These are phyloP conservation scores for Pseudocheirus occidentalis DNA, from an alignment of 2,797 vertebrate genomes.

Conservation along the genomic window DNA sequence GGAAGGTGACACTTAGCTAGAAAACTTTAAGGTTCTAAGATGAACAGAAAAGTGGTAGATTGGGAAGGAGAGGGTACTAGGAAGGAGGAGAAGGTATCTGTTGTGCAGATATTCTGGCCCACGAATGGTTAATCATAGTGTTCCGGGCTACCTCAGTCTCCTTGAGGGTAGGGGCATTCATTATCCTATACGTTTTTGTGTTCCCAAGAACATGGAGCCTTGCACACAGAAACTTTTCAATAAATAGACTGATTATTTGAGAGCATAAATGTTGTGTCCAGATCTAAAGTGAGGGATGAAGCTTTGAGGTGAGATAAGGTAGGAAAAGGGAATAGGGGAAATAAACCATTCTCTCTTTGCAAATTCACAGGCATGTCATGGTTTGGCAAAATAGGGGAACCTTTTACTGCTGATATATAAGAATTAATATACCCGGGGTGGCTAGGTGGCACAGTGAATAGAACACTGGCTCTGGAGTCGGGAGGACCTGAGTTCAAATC, in stretches of 20 bases:
- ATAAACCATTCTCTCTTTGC: not conserved
- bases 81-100: not conserved
- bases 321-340: slow-evolving; percentile 16
- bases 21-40: not conserved
- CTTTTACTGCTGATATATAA: slow-evolving; percentile 10
- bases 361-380: not conserved
- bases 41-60: not conserved
- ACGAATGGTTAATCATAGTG: not conserved
- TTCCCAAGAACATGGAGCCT: not conserved
- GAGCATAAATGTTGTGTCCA: not conserved
- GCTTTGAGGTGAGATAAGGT: not conserved
- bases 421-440: not conserved
- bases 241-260: not conserved
- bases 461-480: too few species aligned
- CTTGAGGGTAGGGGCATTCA: not conserved
- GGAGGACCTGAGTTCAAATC: too few species aligned
- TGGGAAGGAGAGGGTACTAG: not conserved
- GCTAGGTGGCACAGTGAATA: too few species aligned
- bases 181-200: not conserved
- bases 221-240: not conserved
- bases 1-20: not conserved
- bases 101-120: not conserved
- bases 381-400: slow-evolving; percentile 23
- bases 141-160: not conserved
- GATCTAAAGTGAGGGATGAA: not conserved